A percentile compares a stretch with the other conserved stretches of the same genome.
Conservation (phyloP, 2,888 invertebrate genomes). For the Tetropium fuscum region DNA sequence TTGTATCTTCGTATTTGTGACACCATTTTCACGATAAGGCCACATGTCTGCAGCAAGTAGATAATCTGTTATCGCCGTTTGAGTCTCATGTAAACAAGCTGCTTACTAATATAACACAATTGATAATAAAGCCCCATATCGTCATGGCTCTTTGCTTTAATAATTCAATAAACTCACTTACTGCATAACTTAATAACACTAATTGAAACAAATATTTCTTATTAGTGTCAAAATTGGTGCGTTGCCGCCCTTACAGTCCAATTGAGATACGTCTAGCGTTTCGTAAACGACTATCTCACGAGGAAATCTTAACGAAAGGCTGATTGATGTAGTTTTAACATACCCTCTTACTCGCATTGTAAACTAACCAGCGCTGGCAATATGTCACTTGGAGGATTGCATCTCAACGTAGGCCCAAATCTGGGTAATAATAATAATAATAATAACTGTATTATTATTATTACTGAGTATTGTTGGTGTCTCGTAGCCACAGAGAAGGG, state of each 20-base stretch:
- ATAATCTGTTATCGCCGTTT: slow-evolving; percentile 50
- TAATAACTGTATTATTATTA: too few species aligned
- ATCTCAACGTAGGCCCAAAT: too few species aligned
- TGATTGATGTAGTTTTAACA: slow-evolving; percentile 9
- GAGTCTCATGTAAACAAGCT: slow-evolving; percentile 53
- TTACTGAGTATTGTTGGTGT: too few species aligned
- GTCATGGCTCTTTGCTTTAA: slow-evolving; percentile 34
- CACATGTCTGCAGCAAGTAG: slow-evolving; percentile 15
- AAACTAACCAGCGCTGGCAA: too few species aligned
- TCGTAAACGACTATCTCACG: background rate
- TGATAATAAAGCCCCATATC: slow-evolving; percentile 23
- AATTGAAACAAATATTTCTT: slow-evolving; percentile 50
- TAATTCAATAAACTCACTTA: slow-evolving; percentile 48
- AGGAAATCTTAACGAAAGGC: background rate
- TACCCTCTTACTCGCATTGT: background rate
- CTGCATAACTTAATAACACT: slow-evolving; percentile 42
- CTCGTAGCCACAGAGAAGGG: too few species aligned
- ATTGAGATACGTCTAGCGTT: slow-evolving; percentile 11
- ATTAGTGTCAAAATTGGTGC: slow-evolving; percentile 39
- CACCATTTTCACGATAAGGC: slow-evolving; percentile 8
- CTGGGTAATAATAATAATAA: too few species aligned
- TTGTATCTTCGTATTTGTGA: too few species aligned
- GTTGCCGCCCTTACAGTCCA: slow-evolving; percentile 27
- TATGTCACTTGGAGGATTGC: too few species aligned
- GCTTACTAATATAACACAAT: slow-evolving; percentile 28